Evolutionary conservation across 2,888 invertebrate genomes (phyloP), one percentile per base, ranked within the genome.

Genomic region (Beris chalybata): DNA sequence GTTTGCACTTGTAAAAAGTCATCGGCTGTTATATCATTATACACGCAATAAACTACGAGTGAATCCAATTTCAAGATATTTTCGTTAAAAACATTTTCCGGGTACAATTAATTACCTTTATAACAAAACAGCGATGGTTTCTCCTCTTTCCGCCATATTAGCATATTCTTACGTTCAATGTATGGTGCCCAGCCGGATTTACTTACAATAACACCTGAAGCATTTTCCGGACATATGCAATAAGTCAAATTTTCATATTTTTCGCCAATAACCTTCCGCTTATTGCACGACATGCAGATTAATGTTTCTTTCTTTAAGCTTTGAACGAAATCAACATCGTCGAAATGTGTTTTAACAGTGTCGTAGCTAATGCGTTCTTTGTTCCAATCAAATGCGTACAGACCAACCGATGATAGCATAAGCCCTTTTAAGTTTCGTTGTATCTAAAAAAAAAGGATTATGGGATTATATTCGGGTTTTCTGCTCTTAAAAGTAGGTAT

Each of bases 1-100:
- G 93, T 85, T 78, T 94, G 94, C 0, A 92, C 90, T 70, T 89
- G 88, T 1, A 93, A 82, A 78, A 93, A 93, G 77, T 93, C 92
- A 64, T 85, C 84, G 0, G 93, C 92, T 0, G 85, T 82, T 1
- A 94, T 88, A 73, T 94, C 93, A 59, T 86, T 81, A 75, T 92
- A 94, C 1, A 87, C 85, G 0, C 92, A 94, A 80, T 92, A 93
- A 0, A 94, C 92, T 87, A 15, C 32, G 56, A 53, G 13, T 45
- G 7, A 22, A 59, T 3, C 13, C 7, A 47, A 4, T 47, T 11
- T 47, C 47, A 4, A 4, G n/a, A 47, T 15, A 47, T 47, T 47
- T 47, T 15, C 12, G 13, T 5, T 47, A 13, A 4, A 2, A 3
- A n/a, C 1, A 48, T 48, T 48, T 13, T 48, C 22, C 1, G 15